Evolutionary conservation across 2,797 vertebrate species (phyloP).

Genomic region (Sebastes oblongus): DNA sequence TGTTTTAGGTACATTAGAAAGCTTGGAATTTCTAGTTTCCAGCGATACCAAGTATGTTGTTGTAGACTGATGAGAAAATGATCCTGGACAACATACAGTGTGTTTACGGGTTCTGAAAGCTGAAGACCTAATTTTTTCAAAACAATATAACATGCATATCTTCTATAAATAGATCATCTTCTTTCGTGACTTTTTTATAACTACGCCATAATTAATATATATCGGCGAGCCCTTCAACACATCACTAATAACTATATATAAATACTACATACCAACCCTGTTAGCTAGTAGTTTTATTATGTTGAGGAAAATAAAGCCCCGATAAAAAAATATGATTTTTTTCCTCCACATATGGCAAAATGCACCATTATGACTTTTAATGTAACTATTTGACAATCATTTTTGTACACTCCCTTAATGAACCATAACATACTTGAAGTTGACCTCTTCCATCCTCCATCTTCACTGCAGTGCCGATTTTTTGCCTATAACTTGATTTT

Average conservation of each 20-base stretch:
- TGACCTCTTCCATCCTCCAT: slow-evolving; percentile 27
- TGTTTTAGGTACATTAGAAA: too few species aligned
- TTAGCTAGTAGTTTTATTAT: too few species aligned
- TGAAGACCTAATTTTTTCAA: too few species aligned
- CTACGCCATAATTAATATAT: too few species aligned
- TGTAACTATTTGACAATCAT: background rate
- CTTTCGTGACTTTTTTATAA: too few species aligned
- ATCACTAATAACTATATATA: background rate
- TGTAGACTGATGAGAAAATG: too few species aligned
- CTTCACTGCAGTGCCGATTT: slow-evolving; percentile 54
- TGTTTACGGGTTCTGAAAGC: too few species aligned
- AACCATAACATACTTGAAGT: slow-evolving; percentile 38
- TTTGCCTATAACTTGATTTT: slow-evolving; percentile 45
- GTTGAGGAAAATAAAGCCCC: background rate
- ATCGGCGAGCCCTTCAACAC: background rate
- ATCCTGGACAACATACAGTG: too few species aligned
- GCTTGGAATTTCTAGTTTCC: too few species aligned
- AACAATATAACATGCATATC: too few species aligned
- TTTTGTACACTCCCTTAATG: slow-evolving; percentile 2
- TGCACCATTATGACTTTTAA: background rate
- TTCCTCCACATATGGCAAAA: background rate
- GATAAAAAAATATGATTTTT: background rate
- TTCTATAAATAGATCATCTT: too few species aligned
- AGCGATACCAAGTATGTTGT: too few species aligned
- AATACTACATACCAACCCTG: background rate